Evolutionary conservation across 2,888 invertebrate genomes (phyloP), one percentile per base, ranked within the genome.

Genomic region (Thereva nobilitata): DNA sequence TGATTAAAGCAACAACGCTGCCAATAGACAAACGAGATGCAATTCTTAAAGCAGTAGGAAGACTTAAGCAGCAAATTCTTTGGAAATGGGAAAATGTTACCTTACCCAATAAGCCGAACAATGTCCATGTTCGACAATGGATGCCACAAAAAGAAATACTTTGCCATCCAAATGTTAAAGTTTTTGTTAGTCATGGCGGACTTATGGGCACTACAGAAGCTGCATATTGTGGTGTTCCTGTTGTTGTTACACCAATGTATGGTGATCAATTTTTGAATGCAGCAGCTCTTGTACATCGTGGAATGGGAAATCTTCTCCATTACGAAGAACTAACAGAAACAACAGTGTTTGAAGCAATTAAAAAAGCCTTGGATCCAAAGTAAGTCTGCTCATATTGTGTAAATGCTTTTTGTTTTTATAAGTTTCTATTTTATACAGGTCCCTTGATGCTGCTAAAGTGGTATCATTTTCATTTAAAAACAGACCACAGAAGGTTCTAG

Each of bases 141-240:
- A 77, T 89, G 77, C 89, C 90, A 0, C 91, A 91, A 73, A 84
- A 85, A 66, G 89, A 89, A 72, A 84, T 91, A 69, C 80, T 91
- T 54, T 86, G 90, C 85, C 90, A 91, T 76, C 87, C 86, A 1
- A 89, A 89, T 72, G 85, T 89, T 0, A 78, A 84, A 63, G 86
- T 86, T 0, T 90, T 89, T 73, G 83, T 91, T 71, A 87, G 88
- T 0, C 91, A 92, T 75, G 90, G 87, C 0, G 92, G 91, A 0
- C 85, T 90, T 73, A 83, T 91, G 72, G 88, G 90, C 63, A 77
- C 86, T 40, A 85, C 88, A 1, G 91, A 91, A 76, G 86, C 88
- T 0, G 84, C 85, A 2, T 84, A 86, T 72, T 85, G 85, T 70
- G 89, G 87, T 4, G 86, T 88, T 6, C 88, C 89, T 0, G 82